phyloP scores from a whole-genome alignment of 2,888 invertebrate genomes.

The Amblyjoppa fuscipennis region DNA sequence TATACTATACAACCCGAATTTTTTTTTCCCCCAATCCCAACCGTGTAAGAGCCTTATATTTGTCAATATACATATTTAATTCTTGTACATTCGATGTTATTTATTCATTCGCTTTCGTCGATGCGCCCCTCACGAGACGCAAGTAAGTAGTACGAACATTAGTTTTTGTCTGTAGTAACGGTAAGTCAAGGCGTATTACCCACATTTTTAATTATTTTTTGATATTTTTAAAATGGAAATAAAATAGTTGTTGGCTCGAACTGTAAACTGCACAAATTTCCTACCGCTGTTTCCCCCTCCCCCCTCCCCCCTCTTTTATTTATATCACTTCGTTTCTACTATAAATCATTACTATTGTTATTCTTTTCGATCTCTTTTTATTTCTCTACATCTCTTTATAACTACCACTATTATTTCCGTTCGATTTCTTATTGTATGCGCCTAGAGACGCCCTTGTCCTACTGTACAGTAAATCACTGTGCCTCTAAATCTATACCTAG shows the following conservation, averaged over 20 bases:
- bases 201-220: not conserved
- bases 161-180: not conserved
- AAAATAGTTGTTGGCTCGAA: not conserved
- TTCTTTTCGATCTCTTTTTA: no score
- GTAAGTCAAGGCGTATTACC: not conserved
- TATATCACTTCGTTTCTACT: no score
- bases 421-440: no score
- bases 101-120: constrained; percentile 8
- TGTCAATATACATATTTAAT: constrained; percentile 73
- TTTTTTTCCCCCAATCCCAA: constrained; percentile 32
- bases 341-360: no score
- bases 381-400: no score
- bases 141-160: not conserved
- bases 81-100: constrained; percentile 60
- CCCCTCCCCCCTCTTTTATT: no score
- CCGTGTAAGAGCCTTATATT: constrained; percentile 67
- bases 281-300: no score
- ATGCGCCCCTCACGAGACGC: not conserved
- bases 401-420: no score
- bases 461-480: no score
- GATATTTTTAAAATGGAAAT: not conserved
- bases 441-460: no score
- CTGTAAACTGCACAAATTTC: no score
- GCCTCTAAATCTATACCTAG: no score
- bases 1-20: constrained; percentile 32